Evolutionary conservation across 2,888 invertebrate genomes (phyloP), one percentile per base, ranked within the genome.

Genomic region (Plagodis dolabraria): DNA sequence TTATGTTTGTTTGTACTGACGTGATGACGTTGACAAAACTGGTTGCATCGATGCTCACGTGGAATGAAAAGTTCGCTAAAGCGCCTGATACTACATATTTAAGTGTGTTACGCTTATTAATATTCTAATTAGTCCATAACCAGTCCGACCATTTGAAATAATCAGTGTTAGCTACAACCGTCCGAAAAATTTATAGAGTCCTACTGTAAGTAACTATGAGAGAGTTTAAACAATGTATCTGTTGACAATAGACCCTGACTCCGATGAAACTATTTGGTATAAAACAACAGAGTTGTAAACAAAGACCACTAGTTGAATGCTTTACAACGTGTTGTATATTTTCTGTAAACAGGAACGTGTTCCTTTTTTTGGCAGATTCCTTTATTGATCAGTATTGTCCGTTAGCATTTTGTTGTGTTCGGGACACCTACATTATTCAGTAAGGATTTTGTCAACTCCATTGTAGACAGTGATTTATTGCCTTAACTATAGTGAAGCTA

Each of bases 11-110:
- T 36, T 6, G 8, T 11, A 38, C 7, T 38, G 1, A 38, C 38
- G 7, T 5, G 7, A 33, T 6, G 9, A 55, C 51, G 36, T 11
- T 22, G 48, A 57, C 50, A 48, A 47, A 64, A 45, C 53, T 54
- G 53, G 5, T 50, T 35, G 47, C 33, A 52, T 42, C 48, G n/a
- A 44, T 7, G 34, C 42, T 60, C 51, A 45, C 87, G 89, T 89
- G 83, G 87, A 92, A 89, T 92, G 90, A 89, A 91, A 80, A 92
- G 91, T 89, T 92, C 79, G 74, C 90, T 90, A 85, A 87, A 75
- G 90, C 92, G 91, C 91, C 65, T 60, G 63, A 64, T 63, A 67
- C 63, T 53, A 55, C 9, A 70, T 40, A 40, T 76, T 73, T 77
- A 71, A 78, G 79, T 82, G 77, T 82, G 79, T 82, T 90, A 91